Evolutionary conservation across 2,888 invertebrate genomes (phyloP).

Genomic region (Belgica antarctica): DNA sequence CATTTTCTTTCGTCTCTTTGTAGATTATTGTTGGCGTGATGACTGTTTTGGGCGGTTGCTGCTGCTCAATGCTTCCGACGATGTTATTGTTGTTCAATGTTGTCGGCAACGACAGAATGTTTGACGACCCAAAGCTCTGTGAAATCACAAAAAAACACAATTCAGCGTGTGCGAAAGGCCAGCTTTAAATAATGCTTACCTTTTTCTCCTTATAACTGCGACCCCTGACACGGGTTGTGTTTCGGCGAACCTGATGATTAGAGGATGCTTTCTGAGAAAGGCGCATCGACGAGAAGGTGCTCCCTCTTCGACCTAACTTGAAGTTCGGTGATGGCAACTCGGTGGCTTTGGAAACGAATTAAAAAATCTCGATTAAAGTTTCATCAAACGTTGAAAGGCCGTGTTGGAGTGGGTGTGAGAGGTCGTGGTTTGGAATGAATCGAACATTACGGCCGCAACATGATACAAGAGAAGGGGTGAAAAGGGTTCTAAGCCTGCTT

Average conservation of each 20-base stretch:
- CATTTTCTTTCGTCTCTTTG: conserved; percentile 34
- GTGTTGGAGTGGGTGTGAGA: background rate
- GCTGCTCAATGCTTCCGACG: conserved; percentile 12
- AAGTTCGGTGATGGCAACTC: conserved; percentile 55
- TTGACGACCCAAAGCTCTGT: conserved; percentile 16
- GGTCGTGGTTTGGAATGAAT: background rate
- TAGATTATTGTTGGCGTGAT: conserved; percentile 9
- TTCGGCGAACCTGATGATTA: conserved; percentile 60
- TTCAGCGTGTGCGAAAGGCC: background rate
- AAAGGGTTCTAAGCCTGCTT: background rate
- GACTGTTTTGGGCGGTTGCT: conserved; percentile 12
- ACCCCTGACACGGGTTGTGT: conserved; percentile 58
- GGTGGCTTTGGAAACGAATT: conserved; percentile 49
- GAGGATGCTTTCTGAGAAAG: conserved; percentile 57
- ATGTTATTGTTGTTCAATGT: conserved; percentile 24
- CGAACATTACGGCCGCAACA: background rate
- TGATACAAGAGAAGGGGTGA: conserved; percentile 13
- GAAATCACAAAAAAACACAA: too few species aligned
- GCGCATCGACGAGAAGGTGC: conserved; percentile 61
- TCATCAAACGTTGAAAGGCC: background rate
- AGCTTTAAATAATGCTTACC: conserved; percentile 46
- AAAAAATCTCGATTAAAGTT: background rate
- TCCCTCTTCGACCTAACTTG: conserved; percentile 53
- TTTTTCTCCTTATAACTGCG: conserved; percentile 55
- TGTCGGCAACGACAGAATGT: conserved; percentile 11